phyloP scores from a whole-genome alignment of 2,888 invertebrate genomes.

The Drosophila mayaguana region DNA sequence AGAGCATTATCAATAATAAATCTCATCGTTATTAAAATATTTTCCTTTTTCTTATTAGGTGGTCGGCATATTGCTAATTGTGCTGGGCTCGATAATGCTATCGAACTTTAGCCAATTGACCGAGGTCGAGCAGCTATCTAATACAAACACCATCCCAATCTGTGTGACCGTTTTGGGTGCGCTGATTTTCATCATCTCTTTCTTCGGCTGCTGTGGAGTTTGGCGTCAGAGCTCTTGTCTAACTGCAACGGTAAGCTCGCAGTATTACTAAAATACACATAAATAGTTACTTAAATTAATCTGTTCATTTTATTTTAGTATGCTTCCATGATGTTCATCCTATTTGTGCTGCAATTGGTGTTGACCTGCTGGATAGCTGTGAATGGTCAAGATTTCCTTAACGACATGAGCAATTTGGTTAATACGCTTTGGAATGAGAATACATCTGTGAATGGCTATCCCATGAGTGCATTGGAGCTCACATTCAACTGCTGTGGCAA shows the following conservation, averaged over 20 bases:
- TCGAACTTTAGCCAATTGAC: constrained; percentile 87
- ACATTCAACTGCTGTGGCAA: constrained; percentile 78
- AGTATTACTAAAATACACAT: neutral
- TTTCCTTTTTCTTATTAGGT: constrained; percentile 85
- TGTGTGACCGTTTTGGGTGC: constrained; percentile 89
- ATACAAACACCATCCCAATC: constrained; percentile 87
- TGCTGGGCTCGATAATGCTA: constrained; percentile 89
- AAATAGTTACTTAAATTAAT: neutral
- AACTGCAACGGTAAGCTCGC: constrained; percentile 89
- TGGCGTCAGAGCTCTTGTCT: constrained; percentile 94
- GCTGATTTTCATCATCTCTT: constrained; percentile 92
- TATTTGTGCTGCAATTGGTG: constrained; percentile 90
- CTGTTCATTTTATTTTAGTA: constrained; percentile 86
- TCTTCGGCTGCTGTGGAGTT: constrained; percentile 96
- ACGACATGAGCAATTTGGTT: constrained; percentile 86
- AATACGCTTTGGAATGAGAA: constrained; percentile 82
- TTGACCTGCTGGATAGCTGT: constrained; percentile 90
- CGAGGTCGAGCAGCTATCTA: constrained; percentile 83
- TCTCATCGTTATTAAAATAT: neutral
- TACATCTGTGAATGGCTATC: constrained; percentile 52
- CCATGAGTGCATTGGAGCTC: constrained; percentile 79
- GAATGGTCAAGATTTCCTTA: constrained; percentile 86
- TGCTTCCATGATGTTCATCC: constrained; percentile 89
- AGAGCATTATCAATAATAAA: neutral
- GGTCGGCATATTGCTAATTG: constrained; percentile 89